Conservation (phyloP, 2,888 invertebrate genomes). For the Gerris lacustris region DNA sequence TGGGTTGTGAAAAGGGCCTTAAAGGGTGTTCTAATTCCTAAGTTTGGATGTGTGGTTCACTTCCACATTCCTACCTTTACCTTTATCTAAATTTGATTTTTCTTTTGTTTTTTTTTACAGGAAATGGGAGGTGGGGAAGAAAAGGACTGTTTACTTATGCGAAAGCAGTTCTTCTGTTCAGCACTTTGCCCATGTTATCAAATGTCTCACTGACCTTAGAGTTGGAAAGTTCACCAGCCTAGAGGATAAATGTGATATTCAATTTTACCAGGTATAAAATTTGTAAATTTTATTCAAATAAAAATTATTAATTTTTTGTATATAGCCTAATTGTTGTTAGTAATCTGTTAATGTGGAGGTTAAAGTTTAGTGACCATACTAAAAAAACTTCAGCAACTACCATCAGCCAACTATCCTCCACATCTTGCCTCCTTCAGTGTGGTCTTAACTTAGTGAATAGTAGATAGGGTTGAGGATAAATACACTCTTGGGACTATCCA, state of each 20-base stretch:
- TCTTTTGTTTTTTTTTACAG: constrained; percentile 15
- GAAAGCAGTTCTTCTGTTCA: constrained; percentile 25
- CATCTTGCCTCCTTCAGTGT: no score
- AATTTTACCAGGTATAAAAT: constrained; percentile 26
- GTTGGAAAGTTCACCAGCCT: constrained; percentile 31
- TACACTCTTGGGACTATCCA: no score
- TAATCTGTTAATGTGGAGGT: no score
- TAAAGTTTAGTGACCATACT: no score
- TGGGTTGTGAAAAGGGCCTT: no score
- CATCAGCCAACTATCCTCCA: no score
- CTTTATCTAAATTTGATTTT: not conserved
- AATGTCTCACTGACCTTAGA: constrained; percentile 30
- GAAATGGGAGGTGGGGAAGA: constrained; percentile 24
- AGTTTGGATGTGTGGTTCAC: no score
- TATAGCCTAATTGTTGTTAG: constrained; percentile 4
- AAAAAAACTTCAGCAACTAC: no score
- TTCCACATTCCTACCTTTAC: not conserved
- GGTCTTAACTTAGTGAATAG: no score
- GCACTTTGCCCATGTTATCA: constrained; percentile 27
- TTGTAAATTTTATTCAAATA: constrained; percentile 23
- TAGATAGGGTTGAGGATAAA: no score
- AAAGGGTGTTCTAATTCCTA: no score
- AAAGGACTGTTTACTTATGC: constrained; percentile 29
- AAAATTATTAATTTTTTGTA: constrained; percentile 31
- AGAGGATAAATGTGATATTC: constrained; percentile 23